Base-by-base conservation (phyloP, 2,797 vertebrate genomes). In the Lycodopsis pacificus region DNA sequence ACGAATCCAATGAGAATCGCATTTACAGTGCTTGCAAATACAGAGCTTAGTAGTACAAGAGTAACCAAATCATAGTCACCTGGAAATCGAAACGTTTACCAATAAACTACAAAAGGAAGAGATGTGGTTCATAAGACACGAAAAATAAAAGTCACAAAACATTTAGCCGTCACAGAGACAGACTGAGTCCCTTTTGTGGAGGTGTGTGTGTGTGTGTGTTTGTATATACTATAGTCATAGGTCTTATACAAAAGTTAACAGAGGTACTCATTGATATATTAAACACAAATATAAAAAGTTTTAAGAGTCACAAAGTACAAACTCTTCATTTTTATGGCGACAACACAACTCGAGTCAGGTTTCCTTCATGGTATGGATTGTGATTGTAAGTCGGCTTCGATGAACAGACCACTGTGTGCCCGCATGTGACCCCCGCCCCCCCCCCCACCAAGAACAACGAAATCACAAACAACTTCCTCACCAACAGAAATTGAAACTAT, bases 11-110 rank as follows among this genome's bases (percentile, higher is more conserved):
- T 95, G 89, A 94, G 95, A 95, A 95, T 94, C 94, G 96, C 96
- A 96, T 97, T 96, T 97, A 97, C 96, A 97, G 94, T 95, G 95
- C 95, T 96, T 95, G 96, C 96, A 96, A 96, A 96, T 94, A 97
- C 95, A 97, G 93, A 95, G 95, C 92, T 96, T 95, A 93, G 94
- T 96, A 96, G 94, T 96, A 97, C 96, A 97, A 96, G 95, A 95
- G 95, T 94, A 95, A 96, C 94, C 93, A 95, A 96, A 94, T 93
- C 93, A 95, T 96, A 96, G 93, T 95, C 93, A 94, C 95, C 94
- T 89, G 82, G 90, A 96, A 96, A 95, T 93, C 89, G 87, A 95
- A 96, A 95, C 92, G 82, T 93, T 94, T 92, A 93, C 93, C 92
- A 92, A 90, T 92, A 93, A 93, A 76, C 93, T 95, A 94, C 92